A percentile compares a stretch with the other conserved stretches of the same genome.
These are phyloP conservation scores for Otis tarda DNA, from an alignment of 2,113 vertebrate genomes.

Conservation along the genomic window DNA sequence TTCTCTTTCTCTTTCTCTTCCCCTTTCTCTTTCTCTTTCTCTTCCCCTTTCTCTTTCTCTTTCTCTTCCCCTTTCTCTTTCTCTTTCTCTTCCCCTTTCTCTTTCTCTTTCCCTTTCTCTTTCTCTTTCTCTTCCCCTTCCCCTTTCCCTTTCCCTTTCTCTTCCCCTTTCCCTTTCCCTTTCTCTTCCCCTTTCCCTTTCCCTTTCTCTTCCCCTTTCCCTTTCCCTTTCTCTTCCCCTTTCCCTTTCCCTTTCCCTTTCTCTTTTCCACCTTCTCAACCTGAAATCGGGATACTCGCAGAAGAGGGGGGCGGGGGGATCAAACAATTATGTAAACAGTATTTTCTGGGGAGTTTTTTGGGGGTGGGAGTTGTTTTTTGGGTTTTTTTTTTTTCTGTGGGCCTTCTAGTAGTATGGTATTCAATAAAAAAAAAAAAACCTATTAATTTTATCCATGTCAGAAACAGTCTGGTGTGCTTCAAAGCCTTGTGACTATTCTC, in stretches of 20 bases:
- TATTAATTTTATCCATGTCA: neutral
- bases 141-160: neutral
- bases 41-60: no score
- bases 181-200: no score
- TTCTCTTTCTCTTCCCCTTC: no score
- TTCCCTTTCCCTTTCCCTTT: neutral
- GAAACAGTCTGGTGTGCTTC: neutral
- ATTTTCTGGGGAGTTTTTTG: neutral
- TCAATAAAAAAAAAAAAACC: neutral
- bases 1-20: neutral
- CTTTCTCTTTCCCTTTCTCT: neutral
- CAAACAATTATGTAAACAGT: no score
- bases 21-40: neutral
- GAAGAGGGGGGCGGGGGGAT: neutral
- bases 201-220: neutral
- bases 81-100: no score
- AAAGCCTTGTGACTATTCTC: neutral
- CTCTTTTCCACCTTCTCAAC: no score
- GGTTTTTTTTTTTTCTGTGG: neutral
- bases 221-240: neutral
- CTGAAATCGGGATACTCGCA: neutral
- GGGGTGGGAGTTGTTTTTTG: no score
- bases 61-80: no score
- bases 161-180: no score
- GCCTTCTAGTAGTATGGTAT: neutral